phyloP scores from a whole-genome alignment of 2,797 vertebrate species.

The Bradypus variegatus region DNA sequence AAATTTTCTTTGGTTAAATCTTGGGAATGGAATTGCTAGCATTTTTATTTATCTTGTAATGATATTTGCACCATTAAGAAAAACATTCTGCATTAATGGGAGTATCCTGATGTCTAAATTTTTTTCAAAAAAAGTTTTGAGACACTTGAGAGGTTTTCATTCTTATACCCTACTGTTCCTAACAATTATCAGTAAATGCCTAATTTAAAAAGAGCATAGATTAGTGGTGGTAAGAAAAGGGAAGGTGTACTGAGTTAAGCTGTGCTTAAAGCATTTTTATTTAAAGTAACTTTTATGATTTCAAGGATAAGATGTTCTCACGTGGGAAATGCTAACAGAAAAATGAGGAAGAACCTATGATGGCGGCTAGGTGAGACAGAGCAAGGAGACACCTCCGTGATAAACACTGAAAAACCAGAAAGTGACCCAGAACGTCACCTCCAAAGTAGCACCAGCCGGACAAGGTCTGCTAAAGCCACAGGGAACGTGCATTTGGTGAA shows the following conservation, averaged over 20 bases:
- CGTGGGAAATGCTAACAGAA: background rate
- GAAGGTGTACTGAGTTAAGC: background rate
- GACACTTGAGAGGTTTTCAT: background rate
- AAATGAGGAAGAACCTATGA: too few species aligned
- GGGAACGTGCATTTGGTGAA: too few species aligned
- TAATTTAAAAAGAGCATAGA: background rate
- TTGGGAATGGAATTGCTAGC: background rate
- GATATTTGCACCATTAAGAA: background rate
- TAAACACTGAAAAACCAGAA: too few species aligned
- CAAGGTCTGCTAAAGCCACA: too few species aligned
- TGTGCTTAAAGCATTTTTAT: background rate
- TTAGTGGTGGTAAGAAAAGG: background rate
- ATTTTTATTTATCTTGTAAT: constrained; percentile 1
- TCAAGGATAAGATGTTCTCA: background rate
- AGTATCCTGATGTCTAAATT: background rate
- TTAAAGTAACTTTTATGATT: constrained; percentile 20
- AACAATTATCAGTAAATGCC: background rate
- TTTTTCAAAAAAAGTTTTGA: background rate
- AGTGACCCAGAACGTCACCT: too few species aligned
- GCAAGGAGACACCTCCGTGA: too few species aligned
- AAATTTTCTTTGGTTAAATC: background rate
- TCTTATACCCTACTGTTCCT: background rate
- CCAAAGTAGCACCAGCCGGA: too few species aligned
- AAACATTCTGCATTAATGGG: background rate
- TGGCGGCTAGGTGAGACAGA: too few species aligned